These are phyloP conservation scores for Enteromius afrohamiltoni DNA, from an alignment of 2,797 vertebrate species.

Conservation along the genomic window DNA sequence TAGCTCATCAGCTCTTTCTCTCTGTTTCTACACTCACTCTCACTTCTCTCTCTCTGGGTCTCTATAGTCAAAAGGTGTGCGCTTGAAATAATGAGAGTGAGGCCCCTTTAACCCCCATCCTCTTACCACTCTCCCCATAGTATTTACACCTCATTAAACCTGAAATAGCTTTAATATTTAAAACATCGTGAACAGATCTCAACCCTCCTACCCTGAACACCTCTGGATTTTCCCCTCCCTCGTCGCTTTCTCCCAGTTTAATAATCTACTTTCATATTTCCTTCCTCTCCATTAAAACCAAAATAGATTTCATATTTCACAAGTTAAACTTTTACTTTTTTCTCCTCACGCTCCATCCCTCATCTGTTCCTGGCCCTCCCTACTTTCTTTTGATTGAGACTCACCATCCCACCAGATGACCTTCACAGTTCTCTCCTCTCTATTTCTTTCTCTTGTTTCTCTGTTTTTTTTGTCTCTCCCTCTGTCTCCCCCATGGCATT, in stretches of 20 bases:
- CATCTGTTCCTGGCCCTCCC: neutral
- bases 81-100: slow-evolving; percentile 83
- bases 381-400: slow-evolving; percentile 40
- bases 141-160: slow-evolving; percentile 87
- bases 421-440: slow-evolving; percentile 58
- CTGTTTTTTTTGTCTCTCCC: slow-evolving; percentile 50
- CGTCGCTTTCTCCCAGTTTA: slow-evolving; percentile 70
- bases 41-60: slow-evolving; percentile 68
- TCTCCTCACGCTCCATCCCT: slow-evolving; percentile 4
- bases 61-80: slow-evolving; percentile 80
- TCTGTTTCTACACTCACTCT: slow-evolving; percentile 22
- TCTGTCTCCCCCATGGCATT: slow-evolving; percentile 58
- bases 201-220: slow-evolving; percentile 64
- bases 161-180: slow-evolving; percentile 87
- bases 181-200: slow-evolving; percentile 81
- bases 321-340: slow-evolving; percentile 63
- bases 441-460: slow-evolving; percentile 32
- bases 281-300: slow-evolving; percentile 78
- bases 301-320: slow-evolving; percentile 82
- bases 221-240: slow-evolving; percentile 63
- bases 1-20: slow-evolving; percentile 30
- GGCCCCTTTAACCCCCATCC: slow-evolving; percentile 77
- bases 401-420: slow-evolving; percentile 74
- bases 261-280: slow-evolving; percentile 80
- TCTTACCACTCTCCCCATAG: slow-evolving; percentile 81